Conservation (phyloP, 2,113 vertebrate species). For the Falcunculus frontatus region DNA sequence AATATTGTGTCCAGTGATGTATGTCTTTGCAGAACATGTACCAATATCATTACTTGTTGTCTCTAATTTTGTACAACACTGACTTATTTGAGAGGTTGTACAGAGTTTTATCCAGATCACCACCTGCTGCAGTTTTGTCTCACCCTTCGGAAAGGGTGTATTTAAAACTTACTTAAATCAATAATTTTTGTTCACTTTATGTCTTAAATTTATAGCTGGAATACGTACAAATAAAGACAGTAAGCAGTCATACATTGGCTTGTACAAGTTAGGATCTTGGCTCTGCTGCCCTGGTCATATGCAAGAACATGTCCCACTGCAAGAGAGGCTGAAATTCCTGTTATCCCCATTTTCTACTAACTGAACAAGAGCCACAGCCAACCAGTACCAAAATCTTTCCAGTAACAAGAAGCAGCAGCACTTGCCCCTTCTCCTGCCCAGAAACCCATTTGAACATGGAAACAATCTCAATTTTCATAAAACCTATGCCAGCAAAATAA, state of each 20-base stretch:
- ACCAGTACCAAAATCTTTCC: neutral
- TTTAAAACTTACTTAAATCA: neutral
- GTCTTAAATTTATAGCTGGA: neutral
- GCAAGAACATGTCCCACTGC: neutral
- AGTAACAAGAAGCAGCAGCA: neutral
- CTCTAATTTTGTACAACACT: neutral
- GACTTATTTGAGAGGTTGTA: neutral
- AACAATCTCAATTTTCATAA: neutral
- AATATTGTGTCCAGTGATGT: neutral
- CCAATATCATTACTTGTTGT: neutral
- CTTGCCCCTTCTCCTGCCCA: neutral
- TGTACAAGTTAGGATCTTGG: neutral
- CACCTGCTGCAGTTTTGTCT: neutral
- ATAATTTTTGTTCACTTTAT: neutral
- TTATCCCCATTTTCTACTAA: neutral
- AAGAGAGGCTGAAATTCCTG: neutral
- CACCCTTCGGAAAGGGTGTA: neutral
- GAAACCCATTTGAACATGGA: neutral
- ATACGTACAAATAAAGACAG: neutral
- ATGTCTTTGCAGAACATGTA: neutral
- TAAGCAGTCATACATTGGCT: neutral
- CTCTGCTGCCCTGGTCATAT: neutral
- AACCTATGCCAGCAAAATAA: neutral
- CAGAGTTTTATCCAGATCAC: neutral
- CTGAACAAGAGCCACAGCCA: neutral